Conservation (phyloP, 1,140 invertebrate genomes). For the Drosophila ananassae region DNA sequence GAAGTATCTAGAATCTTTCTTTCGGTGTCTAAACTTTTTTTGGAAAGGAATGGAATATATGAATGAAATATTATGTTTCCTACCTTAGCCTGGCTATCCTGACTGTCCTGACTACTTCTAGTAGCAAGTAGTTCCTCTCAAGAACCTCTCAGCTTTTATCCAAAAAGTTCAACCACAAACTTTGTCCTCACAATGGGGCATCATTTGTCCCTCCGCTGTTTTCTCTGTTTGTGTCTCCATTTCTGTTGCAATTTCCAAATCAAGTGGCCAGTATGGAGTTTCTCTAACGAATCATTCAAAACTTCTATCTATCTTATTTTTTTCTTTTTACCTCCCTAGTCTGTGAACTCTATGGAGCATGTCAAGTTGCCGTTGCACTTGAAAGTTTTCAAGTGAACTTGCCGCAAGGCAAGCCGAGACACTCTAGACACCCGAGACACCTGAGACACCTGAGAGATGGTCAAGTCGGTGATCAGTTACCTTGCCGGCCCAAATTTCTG, state of each 20-base stretch:
- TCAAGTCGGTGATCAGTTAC: slow-evolving; percentile 31
- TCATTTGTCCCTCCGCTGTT: slow-evolving; percentile 15
- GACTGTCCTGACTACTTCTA: neutral
- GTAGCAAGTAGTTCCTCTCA: slow-evolving; percentile 10
- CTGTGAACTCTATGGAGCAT: neutral
- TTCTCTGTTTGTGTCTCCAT: neutral
- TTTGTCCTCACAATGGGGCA: slow-evolving; percentile 38
- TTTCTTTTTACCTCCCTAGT: too few relatives aligned
- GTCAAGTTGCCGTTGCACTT: slow-evolving; percentile 49
- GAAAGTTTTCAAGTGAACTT: slow-evolving; percentile 69
- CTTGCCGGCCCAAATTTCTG: neutral
- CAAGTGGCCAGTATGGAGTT: slow-evolving; percentile 34
- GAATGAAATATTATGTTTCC: neutral
- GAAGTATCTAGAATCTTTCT: neutral
- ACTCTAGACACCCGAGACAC: slow-evolving; percentile 27
- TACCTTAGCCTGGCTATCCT: slow-evolving; percentile 9
- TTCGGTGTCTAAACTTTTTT: neutral
- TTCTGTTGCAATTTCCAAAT: slow-evolving; percentile 4
- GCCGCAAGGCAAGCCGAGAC: slow-evolving; percentile 30
- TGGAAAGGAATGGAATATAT: too few relatives aligned
- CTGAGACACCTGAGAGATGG: slow-evolving; percentile 33
- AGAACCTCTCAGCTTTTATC: slow-evolving; percentile 3
- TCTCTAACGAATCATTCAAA: slow-evolving; percentile 63
- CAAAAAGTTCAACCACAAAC: slow-evolving; percentile 25
- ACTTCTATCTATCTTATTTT: slow-evolving; percentile 5